Base-by-base conservation (phyloP, 2,888 invertebrate genomes). In the Capitulum mitella region DNA sequence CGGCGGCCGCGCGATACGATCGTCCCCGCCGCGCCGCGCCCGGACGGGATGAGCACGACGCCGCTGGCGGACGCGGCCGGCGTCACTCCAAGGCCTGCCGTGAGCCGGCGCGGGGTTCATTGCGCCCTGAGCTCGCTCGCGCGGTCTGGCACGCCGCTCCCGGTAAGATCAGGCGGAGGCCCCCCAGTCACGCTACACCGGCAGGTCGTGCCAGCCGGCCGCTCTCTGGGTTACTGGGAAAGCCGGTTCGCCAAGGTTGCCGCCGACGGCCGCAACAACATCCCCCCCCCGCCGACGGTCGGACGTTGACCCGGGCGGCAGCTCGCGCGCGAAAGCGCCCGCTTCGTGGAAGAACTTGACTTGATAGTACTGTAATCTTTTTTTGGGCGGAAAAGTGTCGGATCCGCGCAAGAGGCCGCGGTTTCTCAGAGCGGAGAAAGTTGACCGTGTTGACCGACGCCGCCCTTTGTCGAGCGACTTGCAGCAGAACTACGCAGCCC, bases 141-240 rank as follows among this genome's bases (percentile, higher is more conserved):
- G n/a, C n/a, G n/a, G n/a, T n/a, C n/a, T n/a, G n/a, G n/a, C n/a
- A n/a, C n/a, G 12, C 43, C 6, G 43, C 43, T 43, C 12, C 12
- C 43, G 43, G 43, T 43, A 43, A 43, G 43, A 43, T 43, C 43
- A 12, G 43, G 6, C 6, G 43, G 51, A 51, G 51, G 51, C 51
- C 51, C 5, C 19, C 16, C 3, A 0, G 51, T 16, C 51, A 43
- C 43, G 43, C 43, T 43, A 43, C 12, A 5, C 6, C 12, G 43
- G 43, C n/a, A n/a, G n/a, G n/a, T 43, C 12, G 43, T 5, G 6
- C 34, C 64, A 34, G 64, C 26, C 29, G 58, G 29, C 26, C 64
- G 64, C 64, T 64, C 34, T 32, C 64, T 64, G 19, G 64, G 64
- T 64, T 64, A 64, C 64, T 64, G 64, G 64, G 34, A 64, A 64